Evolutionary conservation across 2,113 vertebrate genomes (phyloP).

Genomic region (Epinephelus lanceolatus): DNA sequence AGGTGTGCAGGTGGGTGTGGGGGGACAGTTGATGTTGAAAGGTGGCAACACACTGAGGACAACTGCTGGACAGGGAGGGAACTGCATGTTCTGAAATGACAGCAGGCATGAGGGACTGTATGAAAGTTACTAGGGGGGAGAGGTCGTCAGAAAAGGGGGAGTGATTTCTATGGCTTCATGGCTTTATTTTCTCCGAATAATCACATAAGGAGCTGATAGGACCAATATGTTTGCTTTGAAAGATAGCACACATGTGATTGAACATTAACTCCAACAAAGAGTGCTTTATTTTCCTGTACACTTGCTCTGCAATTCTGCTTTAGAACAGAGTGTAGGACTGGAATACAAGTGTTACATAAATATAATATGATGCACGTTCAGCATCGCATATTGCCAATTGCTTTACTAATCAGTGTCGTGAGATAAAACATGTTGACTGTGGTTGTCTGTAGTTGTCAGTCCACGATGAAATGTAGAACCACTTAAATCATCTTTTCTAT

Average conservation of each 20-base stretch:
- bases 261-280: background rate
- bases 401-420: background rate
- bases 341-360: too few species aligned
- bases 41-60: background rate
- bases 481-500: background rate
- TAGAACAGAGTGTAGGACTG: background rate
- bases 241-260: background rate
- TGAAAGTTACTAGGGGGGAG: background rate
- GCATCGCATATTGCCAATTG: background rate
- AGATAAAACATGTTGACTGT: background rate
- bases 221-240: background rate
- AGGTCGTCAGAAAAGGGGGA: background rate
- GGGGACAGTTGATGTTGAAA: background rate
- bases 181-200: background rate
- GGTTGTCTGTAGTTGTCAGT: background rate
- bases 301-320: background rate
- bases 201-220: background rate
- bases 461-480: background rate
- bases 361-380: background rate
- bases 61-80: conserved; percentile 1
- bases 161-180: background rate
- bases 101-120: background rate
- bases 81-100: background rate
- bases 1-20: conserved; percentile 11
- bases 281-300: background rate